These are phyloP conservation scores for Heliconius cydno DNA, from an alignment of 2,888 invertebrate species.

Conservation along the genomic window DNA sequence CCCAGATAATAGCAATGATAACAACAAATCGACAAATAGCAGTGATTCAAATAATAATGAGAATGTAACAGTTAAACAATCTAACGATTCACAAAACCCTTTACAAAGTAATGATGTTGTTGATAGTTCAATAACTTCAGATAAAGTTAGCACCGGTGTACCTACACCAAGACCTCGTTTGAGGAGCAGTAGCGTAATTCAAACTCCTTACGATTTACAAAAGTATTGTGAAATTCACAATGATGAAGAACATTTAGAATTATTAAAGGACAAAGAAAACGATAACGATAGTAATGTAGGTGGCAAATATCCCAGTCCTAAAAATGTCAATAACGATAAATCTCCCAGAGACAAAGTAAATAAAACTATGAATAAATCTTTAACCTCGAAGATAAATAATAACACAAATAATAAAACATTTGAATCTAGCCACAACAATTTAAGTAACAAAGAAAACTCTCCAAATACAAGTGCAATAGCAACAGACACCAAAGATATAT, in stretches of 20 bases:
- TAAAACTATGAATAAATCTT: constrained; percentile 55
- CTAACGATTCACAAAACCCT: constrained; percentile 71
- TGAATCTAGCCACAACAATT: constrained; percentile 58
- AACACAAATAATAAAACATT: constrained; percentile 58
- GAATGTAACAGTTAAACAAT: constrained; percentile 76
- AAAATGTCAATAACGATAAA: constrained; percentile 65
- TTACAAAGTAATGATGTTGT: constrained; percentile 64
- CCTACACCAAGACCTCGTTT: constrained; percentile 75
- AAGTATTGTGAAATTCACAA: constrained; percentile 78
- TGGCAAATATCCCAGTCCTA: constrained; percentile 65
- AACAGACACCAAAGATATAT: constrained; percentile 77
- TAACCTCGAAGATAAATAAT: constrained; percentile 56
- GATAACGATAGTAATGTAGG: constrained; percentile 57
- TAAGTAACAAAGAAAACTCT: constrained; percentile 66
- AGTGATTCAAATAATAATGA: constrained; percentile 78
- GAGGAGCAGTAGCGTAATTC: constrained; percentile 79
- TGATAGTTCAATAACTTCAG: constrained; percentile 60
- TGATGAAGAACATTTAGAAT: constrained; percentile 76
- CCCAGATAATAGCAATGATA: constrained; percentile 62
- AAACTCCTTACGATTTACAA: constrained; percentile 80
- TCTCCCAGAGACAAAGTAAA: constrained; percentile 58
- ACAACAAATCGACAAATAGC: constrained; percentile 72
- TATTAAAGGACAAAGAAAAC: constrained; percentile 69
- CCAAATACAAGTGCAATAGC: constrained; percentile 75
- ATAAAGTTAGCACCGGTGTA: constrained; percentile 53